phyloP scores from a whole-genome alignment of 2,113 vertebrate genomes.

The Pitta sordida region DNA sequence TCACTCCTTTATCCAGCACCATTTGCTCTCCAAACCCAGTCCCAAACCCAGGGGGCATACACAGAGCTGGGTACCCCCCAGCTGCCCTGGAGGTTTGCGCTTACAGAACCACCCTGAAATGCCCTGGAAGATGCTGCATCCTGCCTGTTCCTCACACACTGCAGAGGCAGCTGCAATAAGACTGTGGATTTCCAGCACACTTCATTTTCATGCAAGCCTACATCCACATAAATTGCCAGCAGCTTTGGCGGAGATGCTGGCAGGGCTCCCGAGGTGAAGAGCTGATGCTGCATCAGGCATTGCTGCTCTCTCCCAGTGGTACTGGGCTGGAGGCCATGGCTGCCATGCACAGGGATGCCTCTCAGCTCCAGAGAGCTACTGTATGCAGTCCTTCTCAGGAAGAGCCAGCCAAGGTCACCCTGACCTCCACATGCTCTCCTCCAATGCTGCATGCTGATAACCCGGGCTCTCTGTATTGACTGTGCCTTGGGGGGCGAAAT shows the following conservation, averaged over 20 bases:
- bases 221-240: not conserved
- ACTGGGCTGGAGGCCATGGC: not conserved
- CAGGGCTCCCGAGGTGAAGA: not conserved
- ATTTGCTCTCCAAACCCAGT: not conserved
- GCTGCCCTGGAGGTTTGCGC: not conserved
- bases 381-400: not conserved
- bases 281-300: not conserved
- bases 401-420: conserved; percentile 20
- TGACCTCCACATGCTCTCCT: not conserved
- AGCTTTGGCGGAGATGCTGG: not conserved
- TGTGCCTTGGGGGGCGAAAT: not conserved
- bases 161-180: conserved; percentile 11
- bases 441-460: not conserved
- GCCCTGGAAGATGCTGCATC: not conserved
- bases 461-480: not conserved
- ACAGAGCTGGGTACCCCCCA: fast-evolving
- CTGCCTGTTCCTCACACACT: not conserved
- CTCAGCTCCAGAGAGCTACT: not conserved
- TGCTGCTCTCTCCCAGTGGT: not conserved
- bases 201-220: conserved; percentile 34
- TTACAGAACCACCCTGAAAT: not conserved
- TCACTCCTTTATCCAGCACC: not conserved
- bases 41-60: not conserved
- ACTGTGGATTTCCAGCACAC: not conserved
- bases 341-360: not conserved